Evolutionary conservation across 53 echinoderm and acorn worm species (phyloP), one percentile per base, ranked within the genome.

Genomic region (Apostichopus leukothele): DNA sequence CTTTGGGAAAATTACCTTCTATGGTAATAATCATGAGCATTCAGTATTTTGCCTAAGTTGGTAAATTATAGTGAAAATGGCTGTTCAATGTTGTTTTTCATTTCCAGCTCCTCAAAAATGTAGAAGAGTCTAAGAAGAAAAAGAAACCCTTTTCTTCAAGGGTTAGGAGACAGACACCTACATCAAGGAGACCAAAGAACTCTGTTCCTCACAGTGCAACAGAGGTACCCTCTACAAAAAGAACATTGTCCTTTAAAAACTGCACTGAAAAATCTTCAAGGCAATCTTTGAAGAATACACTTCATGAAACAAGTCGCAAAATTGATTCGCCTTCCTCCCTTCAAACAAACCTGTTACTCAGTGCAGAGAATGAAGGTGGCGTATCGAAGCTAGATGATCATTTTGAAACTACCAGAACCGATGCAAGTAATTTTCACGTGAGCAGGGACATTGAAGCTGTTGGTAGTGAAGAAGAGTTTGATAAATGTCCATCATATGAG

Each of bases 41-140:
- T 39, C 0, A 39, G 39, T 39, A 39, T 39, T 39, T 39, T 39
- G 39, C 39, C 39, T 39, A 39, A 3, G 39, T 2, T 39, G 39
- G 39, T 39, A 39, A 39, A 39, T 39, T 39, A 39, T 39, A 39
- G 39, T 57, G 0, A 57, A 9, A 0, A 9, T 57, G 57, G 1
- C 6, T 57, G 0, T 6, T 7, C n/a, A n/a, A n/a, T 74, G 0
- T 19, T 9, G 25, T 23, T 50, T 16, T 77, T 22, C 53, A 54
- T 81, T 54, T 19, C 5, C 23, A 81, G 81, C 81, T 81, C 23
- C 81, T 81, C 53, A 81, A 23, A 81, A 81, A 51, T 81, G 81
- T 81, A 11, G 81, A 81, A 54, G 53, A 81, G 11, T 55, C 55
- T 22, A 81, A 54, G 23, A 81, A 81, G 22, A 81, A 81, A 55